A percentile compares a stretch with the other conserved stretches of the same genome.
These are phyloP conservation scores for Drosophila acutilabella DNA, from an alignment of 2,888 invertebrate species.

Conservation along the genomic window DNA sequence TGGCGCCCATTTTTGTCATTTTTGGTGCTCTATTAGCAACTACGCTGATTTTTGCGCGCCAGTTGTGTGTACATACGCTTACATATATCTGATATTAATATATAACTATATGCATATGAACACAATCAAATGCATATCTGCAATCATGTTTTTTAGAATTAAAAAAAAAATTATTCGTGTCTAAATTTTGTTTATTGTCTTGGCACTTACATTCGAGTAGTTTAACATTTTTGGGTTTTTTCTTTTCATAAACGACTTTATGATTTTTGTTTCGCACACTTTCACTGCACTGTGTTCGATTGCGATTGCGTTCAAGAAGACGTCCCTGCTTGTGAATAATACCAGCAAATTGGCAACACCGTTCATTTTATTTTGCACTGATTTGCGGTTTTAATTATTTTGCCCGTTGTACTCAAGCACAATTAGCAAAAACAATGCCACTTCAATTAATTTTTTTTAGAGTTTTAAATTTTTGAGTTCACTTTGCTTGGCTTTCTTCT, in stretches of 20 bases:
- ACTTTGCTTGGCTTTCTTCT: constrained; percentile 21
- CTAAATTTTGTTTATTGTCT: constrained; percentile 10
- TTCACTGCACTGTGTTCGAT: constrained; percentile 69
- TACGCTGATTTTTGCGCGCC: constrained; percentile 67
- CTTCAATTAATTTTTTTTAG: constrained; percentile 1
- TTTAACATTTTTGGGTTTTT: constrained; percentile 48
- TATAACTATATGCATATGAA: constrained; percentile 32
- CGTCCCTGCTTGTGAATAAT: constrained; percentile 57
- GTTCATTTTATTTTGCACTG: constrained; percentile 42
- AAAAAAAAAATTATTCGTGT: background rate
- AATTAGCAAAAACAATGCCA: constrained; percentile 26
- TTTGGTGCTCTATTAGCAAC: constrained; percentile 59
- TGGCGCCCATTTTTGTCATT: constrained; percentile 73
- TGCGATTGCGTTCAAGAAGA: constrained; percentile 55
- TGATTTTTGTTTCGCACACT: constrained; percentile 56
- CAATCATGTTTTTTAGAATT: constrained; percentile 1
- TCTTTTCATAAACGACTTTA: constrained; percentile 40
- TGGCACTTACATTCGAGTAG: constrained; percentile 51
- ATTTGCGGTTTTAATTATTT: constrained; percentile 25
- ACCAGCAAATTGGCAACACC: constrained; percentile 59
- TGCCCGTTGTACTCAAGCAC: background rate
- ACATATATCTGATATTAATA: constrained; percentile 46
- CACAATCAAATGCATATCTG: constrained; percentile 16
- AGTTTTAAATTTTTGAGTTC: background rate
- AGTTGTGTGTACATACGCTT: constrained; percentile 53